These are phyloP conservation scores for Tuberolachnus salignus DNA, from an alignment of 2,888 invertebrate genomes.

Conservation along the genomic window DNA sequence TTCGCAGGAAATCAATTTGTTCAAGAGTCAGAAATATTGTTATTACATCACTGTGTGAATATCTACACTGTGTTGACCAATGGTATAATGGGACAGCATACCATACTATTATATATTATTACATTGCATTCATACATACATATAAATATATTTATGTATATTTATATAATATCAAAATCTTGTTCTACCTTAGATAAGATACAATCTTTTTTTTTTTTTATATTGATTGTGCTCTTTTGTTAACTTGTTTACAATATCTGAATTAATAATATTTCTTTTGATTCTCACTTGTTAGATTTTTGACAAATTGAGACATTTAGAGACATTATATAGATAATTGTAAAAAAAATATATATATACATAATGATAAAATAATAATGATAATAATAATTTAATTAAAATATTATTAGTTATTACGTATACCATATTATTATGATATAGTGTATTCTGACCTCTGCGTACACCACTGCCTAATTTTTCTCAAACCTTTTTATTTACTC, in stretches of 20 bases:
- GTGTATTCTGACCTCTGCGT: slow-evolving; percentile 55
- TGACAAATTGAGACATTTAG: slow-evolving; percentile 47
- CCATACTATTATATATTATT: slow-evolving; percentile 29
- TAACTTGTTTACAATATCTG: slow-evolving; percentile 47
- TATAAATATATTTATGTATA: slow-evolving; percentile 39
- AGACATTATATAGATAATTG: slow-evolving; percentile 45
- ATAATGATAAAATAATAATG: slow-evolving; percentile 26
- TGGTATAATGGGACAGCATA: slow-evolving; percentile 20
- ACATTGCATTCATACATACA: background rate
- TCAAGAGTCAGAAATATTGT: slow-evolving; percentile 43
- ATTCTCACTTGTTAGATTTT: slow-evolving; percentile 35
- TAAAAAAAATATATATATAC: slow-evolving; percentile 33
- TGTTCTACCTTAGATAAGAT: slow-evolving; percentile 39
- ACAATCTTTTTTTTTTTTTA: slow-evolving; percentile 33
- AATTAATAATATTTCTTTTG: slow-evolving; percentile 43
- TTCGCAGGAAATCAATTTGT: slow-evolving; percentile 40
- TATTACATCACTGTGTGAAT: slow-evolving; percentile 41
- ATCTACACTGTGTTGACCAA: slow-evolving; percentile 27
- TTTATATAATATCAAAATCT: slow-evolving; percentile 37
- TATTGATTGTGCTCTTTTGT: slow-evolving; percentile 47
- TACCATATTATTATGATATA: slow-evolving; percentile 44
- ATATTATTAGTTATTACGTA: slow-evolving; percentile 43
- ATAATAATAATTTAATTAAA: slow-evolving; percentile 31
- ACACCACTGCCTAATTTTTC: slow-evolving; percentile 56
- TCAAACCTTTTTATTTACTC: slow-evolving; percentile 53